A percentile compares a stretch with the other conserved stretches of the same genome.
These are phyloP conservation scores for Hippocampus mohnikei DNA, from an alignment of 2,113 vertebrate genomes.

Conservation along the genomic window DNA sequence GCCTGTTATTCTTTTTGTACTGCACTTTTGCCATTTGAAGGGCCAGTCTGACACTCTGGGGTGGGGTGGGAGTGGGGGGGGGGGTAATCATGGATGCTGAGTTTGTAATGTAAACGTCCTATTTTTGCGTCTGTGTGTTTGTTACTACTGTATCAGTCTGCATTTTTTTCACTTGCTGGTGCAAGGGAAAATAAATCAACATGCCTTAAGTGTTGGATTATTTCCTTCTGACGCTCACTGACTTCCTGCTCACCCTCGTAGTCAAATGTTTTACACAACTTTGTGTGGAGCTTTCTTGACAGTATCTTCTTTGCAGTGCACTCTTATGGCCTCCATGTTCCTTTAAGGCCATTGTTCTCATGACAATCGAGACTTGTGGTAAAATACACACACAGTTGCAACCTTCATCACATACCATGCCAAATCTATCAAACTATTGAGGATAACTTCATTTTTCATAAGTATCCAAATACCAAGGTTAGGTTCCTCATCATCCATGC, in stretches of 20 bases:
- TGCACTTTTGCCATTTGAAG: constrained; percentile 34
- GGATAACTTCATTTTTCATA: background rate
- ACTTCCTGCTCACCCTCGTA: background rate
- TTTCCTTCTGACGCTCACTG: constrained; percentile 10
- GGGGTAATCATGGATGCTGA: constrained; percentile 23
- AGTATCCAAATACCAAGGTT: no score
- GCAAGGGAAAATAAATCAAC: constrained; percentile 66
- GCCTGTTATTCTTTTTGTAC: constrained; percentile 27
- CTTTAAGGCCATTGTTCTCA: no score
- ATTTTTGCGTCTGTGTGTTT: constrained; percentile 34
- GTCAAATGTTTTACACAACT: background rate
- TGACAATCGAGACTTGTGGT: no score
- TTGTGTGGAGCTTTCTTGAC: no score
- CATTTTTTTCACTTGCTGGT: constrained; percentile 57
- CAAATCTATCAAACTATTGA: no score
- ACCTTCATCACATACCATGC: no score
- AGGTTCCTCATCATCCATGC: no score
- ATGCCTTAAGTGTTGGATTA: constrained; percentile 57
- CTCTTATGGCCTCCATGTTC: no score
- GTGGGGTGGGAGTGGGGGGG: background rate
- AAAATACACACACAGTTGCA: no score
- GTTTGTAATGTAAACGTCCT: constrained; percentile 48
- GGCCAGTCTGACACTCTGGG: constrained; percentile 25
- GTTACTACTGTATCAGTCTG: constrained; percentile 47
- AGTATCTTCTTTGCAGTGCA: no score